phyloP scores from a whole-genome alignment of 2,888 invertebrate species.

The Synergus gifuensis region DNA sequence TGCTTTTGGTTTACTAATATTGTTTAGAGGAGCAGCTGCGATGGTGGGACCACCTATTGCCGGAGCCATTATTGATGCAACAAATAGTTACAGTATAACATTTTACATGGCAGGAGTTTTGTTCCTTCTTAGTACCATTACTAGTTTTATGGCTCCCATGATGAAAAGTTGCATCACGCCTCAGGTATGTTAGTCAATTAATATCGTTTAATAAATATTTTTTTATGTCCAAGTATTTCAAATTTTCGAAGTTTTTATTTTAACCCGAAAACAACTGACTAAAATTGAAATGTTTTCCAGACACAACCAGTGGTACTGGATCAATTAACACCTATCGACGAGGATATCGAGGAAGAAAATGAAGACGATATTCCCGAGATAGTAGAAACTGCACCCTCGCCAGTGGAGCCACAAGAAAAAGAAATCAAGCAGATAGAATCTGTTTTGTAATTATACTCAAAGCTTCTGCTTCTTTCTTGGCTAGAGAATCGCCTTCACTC shows the following conservation, averaged over 20 bases:
- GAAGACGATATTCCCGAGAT: conserved; percentile 89
- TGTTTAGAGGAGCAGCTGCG: conserved; percentile 96
- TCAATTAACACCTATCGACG: conserved; percentile 90
- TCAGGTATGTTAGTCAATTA: conserved; percentile 61
- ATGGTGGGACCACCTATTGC: conserved; percentile 91
- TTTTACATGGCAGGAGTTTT: conserved; percentile 96
- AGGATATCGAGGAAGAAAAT: conserved; percentile 84
- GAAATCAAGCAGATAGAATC: conserved; percentile 87
- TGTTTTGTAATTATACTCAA: conserved; percentile 80
- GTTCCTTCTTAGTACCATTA: conserved; percentile 90
- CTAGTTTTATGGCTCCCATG: conserved; percentile 90
- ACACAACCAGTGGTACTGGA: conserved; percentile 84
- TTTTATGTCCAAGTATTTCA: no score
- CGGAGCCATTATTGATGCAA: conserved; percentile 94
- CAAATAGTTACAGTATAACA: conserved; percentile 90
- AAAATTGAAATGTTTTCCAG: conserved; percentile 70
- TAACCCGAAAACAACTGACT: not conserved
- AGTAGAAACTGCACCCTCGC: conserved; percentile 85
- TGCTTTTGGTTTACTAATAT: conserved; percentile 96
- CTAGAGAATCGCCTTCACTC: conserved; percentile 67
- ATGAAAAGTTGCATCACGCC: conserved; percentile 80
- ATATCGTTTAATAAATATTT: not conserved
- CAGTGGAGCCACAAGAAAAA: conserved; percentile 75
- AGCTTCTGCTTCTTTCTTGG: conserved; percentile 49
- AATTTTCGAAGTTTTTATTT: not conserved